Base-by-base conservation (phyloP, 2,113 vertebrate species). In the Parus major region DNA sequence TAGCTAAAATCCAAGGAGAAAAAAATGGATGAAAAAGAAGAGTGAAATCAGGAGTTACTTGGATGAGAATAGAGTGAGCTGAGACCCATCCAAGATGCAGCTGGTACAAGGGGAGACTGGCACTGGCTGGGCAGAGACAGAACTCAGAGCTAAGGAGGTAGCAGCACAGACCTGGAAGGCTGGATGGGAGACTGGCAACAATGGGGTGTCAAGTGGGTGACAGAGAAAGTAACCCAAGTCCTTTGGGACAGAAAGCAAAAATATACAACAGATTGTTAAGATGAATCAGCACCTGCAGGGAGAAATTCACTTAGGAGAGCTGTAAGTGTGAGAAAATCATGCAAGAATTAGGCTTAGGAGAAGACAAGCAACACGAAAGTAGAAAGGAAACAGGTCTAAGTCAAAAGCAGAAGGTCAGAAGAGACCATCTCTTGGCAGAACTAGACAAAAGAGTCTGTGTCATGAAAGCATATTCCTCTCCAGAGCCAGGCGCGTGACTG, bases 151-250 rank as follows among this genome's bases (percentile, higher is more conserved):
- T 61, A 20, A 36, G 42, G 39, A 39, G 28, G 71, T 47, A 85
- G 47, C 20, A 65, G 15, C 14, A 71, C 25, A 49, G 52, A 82
- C 20, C n/a, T 33, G 31, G 79, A 53, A 61, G 28, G 22, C 2
- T 84, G 55, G 4, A 23, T 16, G 25, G 28, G 41, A 71, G 11
- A 27, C 29, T 44, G 49, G 53, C n/a, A 86, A 46, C 35, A 39
- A 42, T 0, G 0, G 12, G 17, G 20, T 10, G 12, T 10, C 39
- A 25, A 55, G 29, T 0, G 1, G 76, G 46, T 5, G 10, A 46
- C 29, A 50, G 53, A 7, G 29, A 80, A 80, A 60, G 53, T 39
- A 68, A 64, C 1, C 0, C 17, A 66, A 80, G 41, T 60, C 36
- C 59, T 44, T 81, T 25, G 35, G 36, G 41, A 14, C 31, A 86